Evolutionary conservation across 2,113 vertebrate species (phyloP), one percentile per base, ranked within the genome.

Genomic region (Opisthocomus hoazin): DNA sequence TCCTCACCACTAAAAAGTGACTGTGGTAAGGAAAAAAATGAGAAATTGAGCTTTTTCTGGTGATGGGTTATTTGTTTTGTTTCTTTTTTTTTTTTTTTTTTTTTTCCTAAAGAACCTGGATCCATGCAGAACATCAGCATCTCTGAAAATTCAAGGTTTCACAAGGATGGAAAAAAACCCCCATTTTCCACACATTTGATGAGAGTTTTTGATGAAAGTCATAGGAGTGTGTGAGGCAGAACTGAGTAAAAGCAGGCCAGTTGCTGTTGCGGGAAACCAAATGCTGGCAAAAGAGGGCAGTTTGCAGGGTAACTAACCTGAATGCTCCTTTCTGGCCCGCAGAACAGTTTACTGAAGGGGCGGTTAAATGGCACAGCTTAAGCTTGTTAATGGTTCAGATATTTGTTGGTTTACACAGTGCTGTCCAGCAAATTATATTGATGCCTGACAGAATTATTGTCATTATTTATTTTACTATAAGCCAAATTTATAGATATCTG

Each of bases 391-490:
- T 60, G 92, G 81, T 81, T 85, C 84, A 88, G 86, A 96, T 94
- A 88, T 90, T 96, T 95, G 58, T 97, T 90, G 89, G 89, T 96
- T 97, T 98, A 96, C 83, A 96, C 92, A 94, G 19, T 74, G 87
- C 91, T 75, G 63, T 96, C 94, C 94, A 94, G 96, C 83, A 97
- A 94, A 94, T 96, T 96, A 96, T 95, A 93, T 43, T 81, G 92
- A 94, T 96, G 80, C 85, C 93, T 97, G 97, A 97, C 97, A 97
- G 96, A 93, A 88, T 98, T 97, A 97, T 87, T 96, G 94, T 95
- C 94, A 63, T 97, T 97, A 97, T 98, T 98, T 98, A 97, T 96
- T 98, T 96, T 95, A 75, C 96, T 95, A 76, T 97, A 98, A 97
- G 94, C 46, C 86, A 97, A 97, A 98, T 98, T 98, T 98, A 97